Conservation (phyloP, 2,888 invertebrate species). For the Mimumesa dahlbomi region DNA sequence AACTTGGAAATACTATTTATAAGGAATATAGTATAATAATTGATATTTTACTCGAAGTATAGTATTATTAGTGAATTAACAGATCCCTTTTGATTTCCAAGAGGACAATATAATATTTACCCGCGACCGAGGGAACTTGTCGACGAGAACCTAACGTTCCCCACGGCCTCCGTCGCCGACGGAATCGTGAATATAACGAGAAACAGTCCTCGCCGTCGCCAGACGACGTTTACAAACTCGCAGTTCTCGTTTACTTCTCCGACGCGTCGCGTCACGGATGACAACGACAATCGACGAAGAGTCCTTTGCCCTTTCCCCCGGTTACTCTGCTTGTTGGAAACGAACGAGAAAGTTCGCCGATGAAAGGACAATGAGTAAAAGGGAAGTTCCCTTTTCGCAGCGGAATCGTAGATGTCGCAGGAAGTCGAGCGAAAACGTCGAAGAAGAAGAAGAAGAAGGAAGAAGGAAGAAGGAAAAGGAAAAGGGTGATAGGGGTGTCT, state of each 20-base stretch:
- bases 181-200: slow-evolving; percentile 25
- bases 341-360: slow-evolving; percentile 40
- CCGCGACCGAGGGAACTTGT: too few relatives aligned
- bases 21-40: too few relatives aligned
- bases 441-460: neutral
- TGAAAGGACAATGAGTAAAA: slow-evolving; percentile 54
- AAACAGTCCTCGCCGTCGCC: slow-evolving; percentile 5
- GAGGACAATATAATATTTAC: too few relatives aligned
- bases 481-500: slow-evolving; percentile 4
- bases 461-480: neutral
- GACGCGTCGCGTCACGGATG: slow-evolving; percentile 4
- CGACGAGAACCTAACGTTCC: too few relatives aligned
- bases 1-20: too few relatives aligned
- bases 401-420: slow-evolving; percentile 32
- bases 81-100: too few relatives aligned
- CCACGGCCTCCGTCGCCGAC: too few relatives aligned
- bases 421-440: slow-evolving; percentile 37
- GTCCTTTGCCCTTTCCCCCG: slow-evolving; percentile 3
- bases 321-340: slow-evolving; percentile 20
- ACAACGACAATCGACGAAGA: slow-evolving; percentile 1
- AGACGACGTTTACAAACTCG: slow-evolving; percentile 27
- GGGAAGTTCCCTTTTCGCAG: slow-evolving; percentile 35
- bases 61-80: too few relatives aligned
- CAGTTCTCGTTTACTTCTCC: slow-evolving; percentile 21
- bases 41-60: too few relatives aligned